Conservation (phyloP, 2,113 vertebrate species). For the Sula dactylatra region DNA sequence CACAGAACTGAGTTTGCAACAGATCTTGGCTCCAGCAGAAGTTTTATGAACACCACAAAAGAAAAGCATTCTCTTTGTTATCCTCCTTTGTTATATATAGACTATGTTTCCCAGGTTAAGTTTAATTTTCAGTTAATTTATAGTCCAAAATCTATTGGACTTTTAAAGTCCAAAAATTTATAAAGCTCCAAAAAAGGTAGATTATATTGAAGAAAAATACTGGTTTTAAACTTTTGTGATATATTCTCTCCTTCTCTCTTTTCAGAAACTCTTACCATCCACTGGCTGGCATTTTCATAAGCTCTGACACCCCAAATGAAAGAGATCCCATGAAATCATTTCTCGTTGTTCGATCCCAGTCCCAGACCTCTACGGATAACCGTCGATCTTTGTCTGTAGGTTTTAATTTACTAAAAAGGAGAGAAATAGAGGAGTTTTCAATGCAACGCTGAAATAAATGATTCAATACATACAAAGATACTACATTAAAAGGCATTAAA, state of each 20-base stretch:
- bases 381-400: conserved; percentile 91
- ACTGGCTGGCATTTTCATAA: conserved; percentile 87
- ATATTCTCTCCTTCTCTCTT: background rate
- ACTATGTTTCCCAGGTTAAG: background rate
- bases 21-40: background rate
- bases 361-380: conserved; percentile 93
- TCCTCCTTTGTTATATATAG: background rate
- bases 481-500: background rate
- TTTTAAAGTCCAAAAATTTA: background rate
- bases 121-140: background rate
- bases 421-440: background rate
- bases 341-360: conserved; percentile 94
- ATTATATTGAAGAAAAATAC: background rate
- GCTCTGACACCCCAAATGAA: conserved; percentile 94
- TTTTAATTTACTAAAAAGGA: conserved; percentile 85
- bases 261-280: conserved; percentile 82
- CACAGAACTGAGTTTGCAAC: conserved; percentile 11
- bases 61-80: background rate
- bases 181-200: background rate
- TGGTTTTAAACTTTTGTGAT: background rate
- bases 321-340: conserved; percentile 99
- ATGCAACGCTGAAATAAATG: background rate
- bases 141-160: background rate
- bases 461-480: background rate
- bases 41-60: background rate